Base-by-base conservation (phyloP, 2,113 vertebrate species). In the Gasterosteus nipponicus region DNA sequence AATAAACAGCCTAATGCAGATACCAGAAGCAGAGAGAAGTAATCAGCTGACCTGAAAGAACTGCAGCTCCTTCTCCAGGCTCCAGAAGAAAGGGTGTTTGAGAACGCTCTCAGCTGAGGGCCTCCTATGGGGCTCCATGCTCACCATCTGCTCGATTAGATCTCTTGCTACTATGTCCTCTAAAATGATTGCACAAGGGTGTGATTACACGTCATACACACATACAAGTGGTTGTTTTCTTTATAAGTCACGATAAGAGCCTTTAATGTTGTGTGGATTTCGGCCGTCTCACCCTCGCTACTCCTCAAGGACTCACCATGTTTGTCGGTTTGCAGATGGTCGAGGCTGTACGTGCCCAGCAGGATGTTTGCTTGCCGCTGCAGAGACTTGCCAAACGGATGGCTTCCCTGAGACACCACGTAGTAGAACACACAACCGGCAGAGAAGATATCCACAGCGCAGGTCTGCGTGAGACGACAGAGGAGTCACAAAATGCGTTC, bases 391-490 rank as follows among this genome's bases (percentile, higher is more conserved):
- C 98, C 98, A 35, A 97, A 99, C 5, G 98, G 97, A 57, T 99
- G 98, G 81, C 93, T 94, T 49, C 98, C 97, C 71, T 97, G 93
- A 1, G 98, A 97, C 33, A 98, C 93, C 89, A 98, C 97, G 0
- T 99, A 99, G 86, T 98, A 99, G 46, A 99, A 99, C 72, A 99
- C 96, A 22, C 98, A 99, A 67, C 98, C 98, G 1, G 97, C 97
- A 15, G 98, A 99, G 92, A 99, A 99, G 88, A 99, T 97, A 91
- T 99, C 98, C 75, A 99, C 98, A 0, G 95, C 95, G 7, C 95
- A 99, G 0, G 98, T 99, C 98, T 99, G 89, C n/a, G 90, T 33
- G 35, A 14, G 31, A 61, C 15, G 12, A 47, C 3, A 53, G 7
- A 56, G 4, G 53, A 41, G 57, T 70, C 29, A 68, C 3, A 5